phyloP scores from a whole-genome alignment of 2,113 vertebrate species.

The Origma solitaria region DNA sequence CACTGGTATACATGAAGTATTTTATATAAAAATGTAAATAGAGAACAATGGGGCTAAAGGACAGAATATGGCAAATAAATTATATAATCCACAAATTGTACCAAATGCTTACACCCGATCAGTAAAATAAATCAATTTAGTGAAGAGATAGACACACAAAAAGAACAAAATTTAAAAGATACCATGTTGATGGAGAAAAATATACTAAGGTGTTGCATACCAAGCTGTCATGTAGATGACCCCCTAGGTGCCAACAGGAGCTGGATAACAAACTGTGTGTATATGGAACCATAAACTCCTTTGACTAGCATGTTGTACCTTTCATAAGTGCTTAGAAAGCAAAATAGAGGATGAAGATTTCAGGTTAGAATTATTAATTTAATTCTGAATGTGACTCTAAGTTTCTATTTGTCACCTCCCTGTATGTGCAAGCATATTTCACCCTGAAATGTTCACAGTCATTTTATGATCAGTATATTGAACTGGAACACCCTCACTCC shows the following conservation, averaged over 20 bases:
- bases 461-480: neutral
- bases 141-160: neutral
- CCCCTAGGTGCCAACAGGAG: neutral
- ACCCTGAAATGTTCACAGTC: neutral
- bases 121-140: neutral
- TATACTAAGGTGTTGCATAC: neutral
- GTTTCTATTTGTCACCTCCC: neutral
- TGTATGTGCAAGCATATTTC: neutral
- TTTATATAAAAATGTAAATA: neutral
- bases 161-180: neutral
- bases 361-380: neutral
- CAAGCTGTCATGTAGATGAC: neutral
- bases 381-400: neutral
- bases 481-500: neutral
- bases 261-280: neutral
- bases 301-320: neutral
- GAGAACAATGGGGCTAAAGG: neutral
- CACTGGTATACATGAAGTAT: accelerated
- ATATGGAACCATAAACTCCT: neutral
- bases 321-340: neutral
- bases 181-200: neutral
- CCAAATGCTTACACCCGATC: neutral
- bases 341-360: neutral
- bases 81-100: neutral
- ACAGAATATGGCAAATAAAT: neutral